Evolutionary conservation across 2,797 vertebrate species (phyloP).

Genomic region (Danio albolineatus): DNA sequence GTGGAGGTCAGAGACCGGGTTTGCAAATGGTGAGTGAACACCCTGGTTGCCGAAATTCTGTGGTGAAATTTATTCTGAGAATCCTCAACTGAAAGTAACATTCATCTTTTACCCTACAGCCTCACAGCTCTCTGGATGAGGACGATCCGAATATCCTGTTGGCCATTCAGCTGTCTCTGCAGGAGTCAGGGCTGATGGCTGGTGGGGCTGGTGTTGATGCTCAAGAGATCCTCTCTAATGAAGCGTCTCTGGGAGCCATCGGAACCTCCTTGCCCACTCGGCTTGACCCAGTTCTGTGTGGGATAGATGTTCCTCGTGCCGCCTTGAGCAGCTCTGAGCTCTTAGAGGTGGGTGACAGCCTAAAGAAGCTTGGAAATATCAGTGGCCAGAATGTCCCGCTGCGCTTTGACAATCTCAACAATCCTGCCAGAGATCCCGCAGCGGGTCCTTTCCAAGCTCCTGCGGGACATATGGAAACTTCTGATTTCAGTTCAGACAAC

Average conservation of each 20-base stretch:
- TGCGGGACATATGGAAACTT: conserved; percentile 83
- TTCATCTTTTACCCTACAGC: conserved; percentile 74
- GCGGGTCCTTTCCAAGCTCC: conserved; percentile 82
- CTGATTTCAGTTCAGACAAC: conserved; percentile 82
- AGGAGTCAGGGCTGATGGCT: conserved; percentile 88
- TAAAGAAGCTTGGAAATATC: conserved; percentile 84
- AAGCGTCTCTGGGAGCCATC: conserved; percentile 91
- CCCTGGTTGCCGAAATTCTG: conserved; percentile 41
- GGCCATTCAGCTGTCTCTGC: conserved; percentile 97
- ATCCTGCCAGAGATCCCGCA: conserved; percentile 76
- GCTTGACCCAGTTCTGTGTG: conserved; percentile 83
- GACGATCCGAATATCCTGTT: conserved; percentile 98
- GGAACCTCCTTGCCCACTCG: conserved; percentile 94
- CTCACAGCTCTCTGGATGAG: conserved; percentile 92
- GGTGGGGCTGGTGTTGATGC: conserved; percentile 75
- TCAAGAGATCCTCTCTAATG: conserved; percentile 85
- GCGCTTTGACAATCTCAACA: conserved; percentile 74
- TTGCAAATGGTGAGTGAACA: conserved; percentile 88
- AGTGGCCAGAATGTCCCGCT: conserved; percentile 76
- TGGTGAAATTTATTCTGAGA: neutral
- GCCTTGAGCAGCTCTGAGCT: conserved; percentile 94
- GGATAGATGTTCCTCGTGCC: conserved; percentile 82
- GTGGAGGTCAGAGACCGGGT: conserved; percentile 84
- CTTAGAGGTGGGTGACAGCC: conserved; percentile 89
- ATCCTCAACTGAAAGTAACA: neutral